These are phyloP conservation scores for Anthonomus grandis DNA, from an alignment of 1,140 invertebrate genomes.

Conservation along the genomic window DNA sequence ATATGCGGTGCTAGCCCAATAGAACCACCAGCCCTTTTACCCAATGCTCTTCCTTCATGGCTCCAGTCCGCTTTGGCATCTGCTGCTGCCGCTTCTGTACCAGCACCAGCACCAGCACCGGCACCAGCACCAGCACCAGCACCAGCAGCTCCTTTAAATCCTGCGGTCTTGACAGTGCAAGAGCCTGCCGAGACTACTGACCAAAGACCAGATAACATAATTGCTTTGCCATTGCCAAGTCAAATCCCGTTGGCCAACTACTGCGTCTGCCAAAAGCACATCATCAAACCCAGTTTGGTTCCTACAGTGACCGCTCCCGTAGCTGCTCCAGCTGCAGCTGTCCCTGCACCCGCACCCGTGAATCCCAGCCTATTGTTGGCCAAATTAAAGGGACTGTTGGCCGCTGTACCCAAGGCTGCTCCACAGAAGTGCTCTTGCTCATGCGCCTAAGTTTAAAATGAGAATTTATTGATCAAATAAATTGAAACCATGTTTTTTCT, in stretches of 20 bases:
- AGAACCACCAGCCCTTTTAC: not conserved
- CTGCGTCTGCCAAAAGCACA: slow-evolving; percentile 21
- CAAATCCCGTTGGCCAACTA: slow-evolving; percentile 14
- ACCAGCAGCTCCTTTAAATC: not conserved
- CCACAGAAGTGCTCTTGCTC: too few relatives aligned
- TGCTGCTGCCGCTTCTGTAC: slow-evolving; percentile 2
- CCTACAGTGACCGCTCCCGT: not conserved
- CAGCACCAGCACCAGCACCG: not conserved
- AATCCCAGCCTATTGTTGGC: too few relatives aligned
- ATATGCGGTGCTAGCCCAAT: too few relatives aligned
- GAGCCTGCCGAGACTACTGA: not conserved
- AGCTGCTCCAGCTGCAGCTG: not conserved
- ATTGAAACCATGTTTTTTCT: too few relatives aligned
- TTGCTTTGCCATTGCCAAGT: slow-evolving; percentile 5
- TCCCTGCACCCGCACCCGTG: not conserved
- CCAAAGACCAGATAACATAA: slow-evolving; percentile 13
- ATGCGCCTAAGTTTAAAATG: too few relatives aligned
- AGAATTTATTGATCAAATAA: too few relatives aligned
- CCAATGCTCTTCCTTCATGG: not conserved
- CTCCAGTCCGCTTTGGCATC: slow-evolving; percentile 1
- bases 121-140: not conserved
- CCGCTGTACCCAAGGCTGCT: too few relatives aligned
- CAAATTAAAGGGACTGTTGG: too few relatives aligned
- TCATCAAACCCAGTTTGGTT: slow-evolving; percentile 5
- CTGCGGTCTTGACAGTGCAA: not conserved